Conservation (phyloP, 2,113 vertebrate species). For the Cnemophilus loriae region DNA sequence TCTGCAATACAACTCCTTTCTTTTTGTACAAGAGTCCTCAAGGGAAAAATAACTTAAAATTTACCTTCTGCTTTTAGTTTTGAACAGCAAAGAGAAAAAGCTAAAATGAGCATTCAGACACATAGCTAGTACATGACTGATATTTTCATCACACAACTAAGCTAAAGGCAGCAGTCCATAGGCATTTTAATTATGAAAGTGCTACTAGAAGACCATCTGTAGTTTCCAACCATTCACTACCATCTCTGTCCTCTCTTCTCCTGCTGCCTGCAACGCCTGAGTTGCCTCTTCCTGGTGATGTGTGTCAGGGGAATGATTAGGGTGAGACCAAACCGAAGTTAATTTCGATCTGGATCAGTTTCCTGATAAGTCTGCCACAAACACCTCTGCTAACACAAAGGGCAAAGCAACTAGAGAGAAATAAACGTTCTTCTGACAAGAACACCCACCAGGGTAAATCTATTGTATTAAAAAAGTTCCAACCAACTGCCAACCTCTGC, state of each 20-base stretch:
- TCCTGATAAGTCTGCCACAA: neutral
- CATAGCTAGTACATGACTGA: rapidly evolving
- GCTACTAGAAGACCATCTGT: neutral
- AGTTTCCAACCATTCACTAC: neutral
- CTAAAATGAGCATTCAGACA: neutral
- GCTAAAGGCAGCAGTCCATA: neutral
- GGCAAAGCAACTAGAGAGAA: neutral
- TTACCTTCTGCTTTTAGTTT: neutral
- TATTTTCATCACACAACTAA: neutral
- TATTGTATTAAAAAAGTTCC: neutral
- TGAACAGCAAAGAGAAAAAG: neutral
- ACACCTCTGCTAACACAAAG: neutral
- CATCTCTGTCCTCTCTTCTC: neutral
- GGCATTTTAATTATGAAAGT: neutral
- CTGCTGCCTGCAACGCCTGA: neutral
- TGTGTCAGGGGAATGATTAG: neutral
- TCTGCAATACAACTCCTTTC: neutral
- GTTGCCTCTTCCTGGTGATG: neutral
- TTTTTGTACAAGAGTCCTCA: neutral
- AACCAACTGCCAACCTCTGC: neutral
- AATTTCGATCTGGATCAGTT: neutral
- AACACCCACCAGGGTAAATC: neutral
- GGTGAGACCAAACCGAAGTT: neutral
- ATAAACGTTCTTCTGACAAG: neutral
- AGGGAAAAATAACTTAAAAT: neutral